Evolutionary conservation across 2,797 vertebrate species (phyloP), one percentile per base, ranked within the genome.

Genomic region (Calcarius lapponicus): DNA sequence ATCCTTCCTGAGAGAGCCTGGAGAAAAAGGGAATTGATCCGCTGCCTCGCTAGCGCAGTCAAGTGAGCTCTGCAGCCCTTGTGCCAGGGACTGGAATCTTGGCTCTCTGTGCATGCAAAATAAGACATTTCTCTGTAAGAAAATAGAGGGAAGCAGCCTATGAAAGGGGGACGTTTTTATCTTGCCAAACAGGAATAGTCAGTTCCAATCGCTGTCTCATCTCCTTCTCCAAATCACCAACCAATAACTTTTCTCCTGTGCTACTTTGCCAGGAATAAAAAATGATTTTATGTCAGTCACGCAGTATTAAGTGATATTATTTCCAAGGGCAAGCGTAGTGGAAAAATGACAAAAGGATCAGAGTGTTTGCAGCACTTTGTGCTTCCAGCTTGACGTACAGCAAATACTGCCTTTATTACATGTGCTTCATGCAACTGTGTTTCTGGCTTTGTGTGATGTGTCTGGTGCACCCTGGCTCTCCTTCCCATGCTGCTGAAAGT

Each of bases 131-230:
- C 80, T 94, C 79, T 95, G 91, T 91, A 80, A 90, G 91, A 83
- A 96, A 94, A 88, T 48, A 80, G 89, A 93, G 81, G 87, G 91
- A 90, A 93, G 36, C 86, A 34, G 89, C 8, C 19, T 83, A 62
- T 94, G 93, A 95, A 96, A 91, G 66, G 87, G 92, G 92, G 70
- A 69, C 36, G 89, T 84, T 95, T 95, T 96, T 86, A 86, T 96
- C 92, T 86, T 96, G 91, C 95, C 93, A 96, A 95, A 81, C 51
- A 91, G 81, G 66, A 93, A 86, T 93, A 92, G 93, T 91, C 82
- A 45, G 85, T 88, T 97, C 95, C 95, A 90, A 75, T 96, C 19
- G 2, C 69, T 88, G 81, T 90, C 91, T 95, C 40, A 16, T 91
- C 88, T 90, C 86, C 81, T 67, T 71, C 92, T 89, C 79, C 91